Evolutionary conservation across 2,888 invertebrate genomes (phyloP).

Genomic region (Andricus quercusramuli): DNA sequence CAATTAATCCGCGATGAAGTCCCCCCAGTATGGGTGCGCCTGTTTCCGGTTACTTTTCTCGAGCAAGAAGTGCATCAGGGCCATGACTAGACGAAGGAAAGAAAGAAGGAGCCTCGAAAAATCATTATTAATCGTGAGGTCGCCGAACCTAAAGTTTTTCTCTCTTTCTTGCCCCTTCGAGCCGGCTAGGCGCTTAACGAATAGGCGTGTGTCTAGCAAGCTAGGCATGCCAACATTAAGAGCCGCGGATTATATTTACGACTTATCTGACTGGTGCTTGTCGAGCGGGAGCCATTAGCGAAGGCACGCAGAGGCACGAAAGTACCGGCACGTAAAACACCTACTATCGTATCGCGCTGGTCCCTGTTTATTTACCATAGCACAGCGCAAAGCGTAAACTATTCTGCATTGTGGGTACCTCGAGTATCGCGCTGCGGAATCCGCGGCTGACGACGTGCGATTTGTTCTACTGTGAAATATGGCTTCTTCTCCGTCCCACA

Average conservation of each 20-base stretch:
- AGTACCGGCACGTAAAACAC: conserved; percentile 50
- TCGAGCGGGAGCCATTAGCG: conserved; percentile 60
- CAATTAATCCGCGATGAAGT: conserved; percentile 6
- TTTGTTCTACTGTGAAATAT: conserved; percentile 33
- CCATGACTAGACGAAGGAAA: conserved; percentile 15
- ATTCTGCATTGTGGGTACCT: conserved; percentile 22
- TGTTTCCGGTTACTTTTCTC: conserved; percentile 23
- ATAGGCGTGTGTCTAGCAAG: conserved; percentile 40
- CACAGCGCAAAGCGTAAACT: conserved; percentile 26
- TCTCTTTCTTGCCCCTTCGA: conserved; percentile 6
- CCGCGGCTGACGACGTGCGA: conserved; percentile 31
- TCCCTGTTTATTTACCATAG: conserved; percentile 14
- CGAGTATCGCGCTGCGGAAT: conserved; percentile 24
- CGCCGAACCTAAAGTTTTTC: conserved; percentile 15
- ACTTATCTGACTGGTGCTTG: conserved; percentile 58
- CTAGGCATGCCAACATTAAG: conserved; percentile 57
- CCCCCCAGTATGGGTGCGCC: neutral
- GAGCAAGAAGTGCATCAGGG: conserved; percentile 19
- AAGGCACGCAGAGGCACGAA: conserved; percentile 32
- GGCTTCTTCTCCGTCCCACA: conserved; percentile 18
- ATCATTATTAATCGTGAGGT: conserved; percentile 18
- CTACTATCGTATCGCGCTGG: conserved; percentile 45
- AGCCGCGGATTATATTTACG: conserved; percentile 65
- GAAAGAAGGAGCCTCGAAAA: conserved; percentile 27
- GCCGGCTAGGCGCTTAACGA: conserved; percentile 23